Evolutionary conservation across 2,888 invertebrate species (phyloP), one percentile per base, ranked within the genome.

Genomic region (Odontomyia ornata): DNA sequence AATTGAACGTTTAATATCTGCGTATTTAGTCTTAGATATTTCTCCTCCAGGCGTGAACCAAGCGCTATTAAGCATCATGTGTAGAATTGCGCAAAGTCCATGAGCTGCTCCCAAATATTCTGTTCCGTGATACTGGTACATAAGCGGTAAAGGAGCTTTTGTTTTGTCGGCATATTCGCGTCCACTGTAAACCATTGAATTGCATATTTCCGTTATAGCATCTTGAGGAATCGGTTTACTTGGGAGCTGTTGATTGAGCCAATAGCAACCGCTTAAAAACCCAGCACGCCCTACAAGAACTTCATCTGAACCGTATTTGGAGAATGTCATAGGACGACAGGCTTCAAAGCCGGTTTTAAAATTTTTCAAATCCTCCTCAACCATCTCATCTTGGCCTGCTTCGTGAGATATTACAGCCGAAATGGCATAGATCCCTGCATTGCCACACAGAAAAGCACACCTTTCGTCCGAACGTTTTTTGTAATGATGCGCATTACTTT

Each of bases 251-350:
- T 85, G 83, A 80, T 88, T 88, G 36, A 96, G 84, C 92, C 94
- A 94, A 30, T 94, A 84, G 4, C 92, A 91, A 4, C 95, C 95
- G 80, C 92, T 91, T 0, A 96, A 84, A 82, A 93, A 96, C 0
- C 96, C 96, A 60, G 95, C 92, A 79, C 96, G 89, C 0, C 96
- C 96, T 0, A 95, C 94, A 82, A 96, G 92, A 25, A 95, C 87
- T 85, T 96, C 96, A 86, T 96, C 95, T 43, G 93, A 93, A 21
- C 93, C 93, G 82, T 90, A 89, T 82, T 89, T 89, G 13, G 91
- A 86, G 81, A 91, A 92, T 80, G 88, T 84, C 71, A 85, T 82
- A 73, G 89, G 88, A 81, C 89, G 88, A 82, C 90, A 90, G 77
- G 84, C 82, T 3, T 83, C 82, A 77, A 85, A 83, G n/a, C 86